phyloP scores from a whole-genome alignment of 2,113 vertebrate genomes.

The Sula dactylatra region DNA sequence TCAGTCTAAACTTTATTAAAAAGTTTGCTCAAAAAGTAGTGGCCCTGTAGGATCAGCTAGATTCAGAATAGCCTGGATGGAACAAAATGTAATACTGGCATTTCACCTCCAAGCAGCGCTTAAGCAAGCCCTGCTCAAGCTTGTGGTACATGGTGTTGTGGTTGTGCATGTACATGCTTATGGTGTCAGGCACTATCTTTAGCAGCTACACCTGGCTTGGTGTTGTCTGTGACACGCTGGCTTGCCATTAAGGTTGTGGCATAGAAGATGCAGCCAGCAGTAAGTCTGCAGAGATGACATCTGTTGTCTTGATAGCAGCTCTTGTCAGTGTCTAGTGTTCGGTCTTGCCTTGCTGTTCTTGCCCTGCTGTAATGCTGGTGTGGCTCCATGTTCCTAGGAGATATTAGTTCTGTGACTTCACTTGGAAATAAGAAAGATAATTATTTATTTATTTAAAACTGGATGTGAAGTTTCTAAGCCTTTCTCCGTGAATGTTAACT shows the following conservation, averaged over 20 bases:
- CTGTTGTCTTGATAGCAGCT: background rate
- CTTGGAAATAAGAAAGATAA: background rate
- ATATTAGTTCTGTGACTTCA: background rate
- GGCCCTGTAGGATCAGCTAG: background rate
- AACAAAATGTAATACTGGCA: background rate
- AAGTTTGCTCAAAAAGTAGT: background rate
- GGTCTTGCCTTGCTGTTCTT: background rate
- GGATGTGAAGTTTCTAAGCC: background rate
- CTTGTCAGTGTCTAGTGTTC: background rate
- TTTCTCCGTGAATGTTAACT: background rate
- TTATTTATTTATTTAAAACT: background rate
- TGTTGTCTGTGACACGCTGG: background rate
- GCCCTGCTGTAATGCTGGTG: background rate
- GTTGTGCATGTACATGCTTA: background rate
- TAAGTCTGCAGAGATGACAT: background rate
- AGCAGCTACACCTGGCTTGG: background rate
- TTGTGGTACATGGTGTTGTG: background rate
- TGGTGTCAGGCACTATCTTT: background rate
- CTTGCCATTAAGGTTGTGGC: background rate
- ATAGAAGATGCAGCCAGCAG: background rate
- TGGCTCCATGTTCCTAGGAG: background rate
- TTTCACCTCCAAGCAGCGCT: background rate
- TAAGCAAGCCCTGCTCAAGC: background rate
- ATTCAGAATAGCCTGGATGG: background rate
- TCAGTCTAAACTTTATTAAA: background rate